Percentiles rank a stretch among this genome's conserved stretches.
Evolutionary conservation across 1,140 invertebrate genomes (phyloP).

Genomic region (Cydia amplana): DNA sequence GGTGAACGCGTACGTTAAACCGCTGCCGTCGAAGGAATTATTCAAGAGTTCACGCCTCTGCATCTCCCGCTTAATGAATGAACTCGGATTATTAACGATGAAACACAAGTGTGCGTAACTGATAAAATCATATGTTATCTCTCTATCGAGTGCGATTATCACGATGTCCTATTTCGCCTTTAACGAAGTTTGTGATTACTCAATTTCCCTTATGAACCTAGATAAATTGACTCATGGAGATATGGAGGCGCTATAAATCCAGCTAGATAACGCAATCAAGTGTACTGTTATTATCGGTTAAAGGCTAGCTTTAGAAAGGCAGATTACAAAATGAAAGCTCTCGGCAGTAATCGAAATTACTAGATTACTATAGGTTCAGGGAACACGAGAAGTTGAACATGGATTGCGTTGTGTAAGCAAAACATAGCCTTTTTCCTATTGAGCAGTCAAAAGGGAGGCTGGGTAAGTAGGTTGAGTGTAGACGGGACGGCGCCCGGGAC

Average conservation of each 20-base stretch:
- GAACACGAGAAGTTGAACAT: constrained; percentile 17
- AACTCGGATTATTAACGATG: constrained; percentile 16
- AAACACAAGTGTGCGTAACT: constrained; percentile 16
- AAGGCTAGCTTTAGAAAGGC: constrained; percentile 37
- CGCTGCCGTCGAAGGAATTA: constrained; percentile 43
- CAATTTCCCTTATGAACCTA: constrained; percentile 40
- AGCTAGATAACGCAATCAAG: constrained; percentile 39
- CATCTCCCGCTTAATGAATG: constrained; percentile 35
- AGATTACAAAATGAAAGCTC: constrained; percentile 39
- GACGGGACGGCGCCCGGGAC: constrained; percentile 58
- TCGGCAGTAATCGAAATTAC: constrained; percentile 11
- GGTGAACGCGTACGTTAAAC: constrained; percentile 55
- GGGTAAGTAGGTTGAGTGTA: constrained; percentile 61
- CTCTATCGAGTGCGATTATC: constrained; percentile 19
- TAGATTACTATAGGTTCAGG: constrained; percentile 29
- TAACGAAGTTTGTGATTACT: constrained; percentile 35
- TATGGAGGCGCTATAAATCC: constrained; percentile 44
- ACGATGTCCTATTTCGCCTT: constrained; percentile 25
- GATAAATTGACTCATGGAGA: constrained; percentile 36
- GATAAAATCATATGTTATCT: constrained; percentile 20
- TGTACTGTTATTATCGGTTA: constrained; percentile 36
- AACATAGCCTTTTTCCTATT: not conserved
- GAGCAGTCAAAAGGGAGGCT: constrained; percentile 39
- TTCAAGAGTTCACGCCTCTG: constrained; percentile 52
- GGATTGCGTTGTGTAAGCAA: not conserved